phyloP scores from a whole-genome alignment of 2,113 vertebrate genomes.

The Ranitomeya variabilis region DNA sequence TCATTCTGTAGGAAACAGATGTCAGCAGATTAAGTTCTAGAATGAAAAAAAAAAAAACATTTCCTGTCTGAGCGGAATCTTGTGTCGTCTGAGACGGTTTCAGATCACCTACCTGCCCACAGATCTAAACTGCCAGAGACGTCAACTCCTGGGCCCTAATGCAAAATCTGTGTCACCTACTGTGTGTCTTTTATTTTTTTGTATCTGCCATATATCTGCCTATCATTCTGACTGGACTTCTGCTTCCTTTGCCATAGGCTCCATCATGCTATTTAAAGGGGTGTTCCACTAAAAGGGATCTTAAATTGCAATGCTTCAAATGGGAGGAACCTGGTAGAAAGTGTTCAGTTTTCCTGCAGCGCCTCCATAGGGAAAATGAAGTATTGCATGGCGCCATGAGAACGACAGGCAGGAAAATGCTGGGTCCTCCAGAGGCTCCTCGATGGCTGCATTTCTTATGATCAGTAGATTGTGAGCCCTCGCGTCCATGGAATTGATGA shows the following conservation, averaged over 20 bases:
- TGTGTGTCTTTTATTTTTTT: too few relatives aligned
- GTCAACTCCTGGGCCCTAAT: background rate
- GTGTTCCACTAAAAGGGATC: too few relatives aligned
- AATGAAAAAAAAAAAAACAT: background rate
- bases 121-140: background rate
- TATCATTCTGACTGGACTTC: too few relatives aligned
- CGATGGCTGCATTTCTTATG: background rate
- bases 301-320: too few relatives aligned
- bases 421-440: background rate
- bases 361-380: background rate
- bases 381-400: background rate
- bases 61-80: constrained; percentile 27
- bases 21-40: constrained; percentile 8
- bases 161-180: background rate
- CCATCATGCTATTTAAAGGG: background rate
- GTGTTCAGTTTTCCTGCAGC: background rate
- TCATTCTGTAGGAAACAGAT: constrained; percentile 49
- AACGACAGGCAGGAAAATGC: background rate
- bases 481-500: too few relatives aligned
- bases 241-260: too few relatives aligned
- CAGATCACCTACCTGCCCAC: background rate
- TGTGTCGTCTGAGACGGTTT: background rate
- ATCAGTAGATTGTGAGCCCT: background rate
- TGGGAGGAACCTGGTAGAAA: background rate
- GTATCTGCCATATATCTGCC: too few relatives aligned